phyloP scores from a whole-genome alignment of 2,888 invertebrate genomes.

The Molanna angustata region DNA sequence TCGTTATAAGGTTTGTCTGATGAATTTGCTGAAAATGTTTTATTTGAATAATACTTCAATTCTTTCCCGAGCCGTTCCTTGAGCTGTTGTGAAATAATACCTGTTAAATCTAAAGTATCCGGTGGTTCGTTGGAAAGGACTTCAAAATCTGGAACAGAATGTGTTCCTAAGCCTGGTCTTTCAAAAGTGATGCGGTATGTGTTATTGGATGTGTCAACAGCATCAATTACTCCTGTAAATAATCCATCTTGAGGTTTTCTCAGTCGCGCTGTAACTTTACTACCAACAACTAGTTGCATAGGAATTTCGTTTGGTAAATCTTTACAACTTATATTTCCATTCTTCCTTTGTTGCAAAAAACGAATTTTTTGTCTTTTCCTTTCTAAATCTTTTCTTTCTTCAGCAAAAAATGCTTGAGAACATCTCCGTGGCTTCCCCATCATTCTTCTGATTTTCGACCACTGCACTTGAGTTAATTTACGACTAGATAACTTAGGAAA shows the following conservation, averaged over 20 bases:
- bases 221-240: conserved; percentile 91
- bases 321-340: conserved; percentile 73
- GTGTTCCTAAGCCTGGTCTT: conserved; percentile 86
- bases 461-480: conserved; percentile 83
- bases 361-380: conserved; percentile 89
- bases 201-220: conserved; percentile 91
- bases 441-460: conserved; percentile 92
- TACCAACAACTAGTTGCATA: conserved; percentile 90
- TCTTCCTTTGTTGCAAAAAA: conserved; percentile 88
- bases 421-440: conserved; percentile 97
- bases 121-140: conserved; percentile 90
- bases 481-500: conserved; percentile 89
- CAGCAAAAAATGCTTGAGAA: conserved; percentile 92
- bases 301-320: conserved; percentile 95
- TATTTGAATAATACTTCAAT: conserved; percentile 48
- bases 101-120: conserved; percentile 84
- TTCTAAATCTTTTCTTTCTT: conserved; percentile 89
- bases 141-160: conserved; percentile 95
- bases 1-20: conserved; percentile 57
- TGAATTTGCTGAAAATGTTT: conserved; percentile 42
- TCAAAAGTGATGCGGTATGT: conserved; percentile 95
- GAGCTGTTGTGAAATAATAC: conserved; percentile 72
- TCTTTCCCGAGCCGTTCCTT: conserved; percentile 65
- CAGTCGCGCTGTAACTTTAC: conserved; percentile 88
- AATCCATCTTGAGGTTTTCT: conserved; percentile 93